Base-by-base conservation (phyloP, 2,888 invertebrate species). In the Campopleginae sp. region DNA sequence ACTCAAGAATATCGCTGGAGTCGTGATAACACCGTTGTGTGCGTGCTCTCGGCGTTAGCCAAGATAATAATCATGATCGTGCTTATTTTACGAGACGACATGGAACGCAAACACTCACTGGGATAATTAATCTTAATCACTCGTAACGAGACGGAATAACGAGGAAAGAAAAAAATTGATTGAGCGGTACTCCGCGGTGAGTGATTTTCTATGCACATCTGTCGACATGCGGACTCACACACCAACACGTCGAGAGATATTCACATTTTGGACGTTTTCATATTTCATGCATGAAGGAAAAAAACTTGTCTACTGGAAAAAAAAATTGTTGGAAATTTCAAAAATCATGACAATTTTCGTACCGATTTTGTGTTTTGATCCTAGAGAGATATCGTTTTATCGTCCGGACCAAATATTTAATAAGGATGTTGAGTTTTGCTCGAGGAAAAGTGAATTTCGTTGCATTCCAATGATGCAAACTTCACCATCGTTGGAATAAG, bases 111-210 rank as follows among this genome's bases (percentile, higher is more conserved):
- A 76, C 19, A 38, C 38, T 46, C 19, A 10, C 17, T 4, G 38
- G 33, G 65, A 66, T 66, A 46, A 76, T 76, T 76, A 76, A 76
- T 76, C 76, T 76, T 76, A 51, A 66, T 38, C 48, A 23, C 66
- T 42, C 76, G 65, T 76, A 66, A 76, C 76, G 51, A 75, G 74
- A 75, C 4, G 66, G 17, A 66, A 66, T 61, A 44, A 38, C 66
- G 65, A 76, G 66, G 38, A 19, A 38, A 66, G 8, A 17, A 51
- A 23, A n/a, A 23, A 66, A 48, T 76, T 76, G 76, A 66, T 66
- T 23, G 38, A 66, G 27, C 17, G 14, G 23, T 48, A 51, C 42
- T 27, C 51, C 23, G 38, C 23, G 38, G 19, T n/a, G 66, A 76
- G 66, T 38, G 19, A 51, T 46, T 66, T 76, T 42, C 58, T 61